Conservation (phyloP, 2,797 vertebrate genomes). For the Pangasius mekongensis region DNA sequence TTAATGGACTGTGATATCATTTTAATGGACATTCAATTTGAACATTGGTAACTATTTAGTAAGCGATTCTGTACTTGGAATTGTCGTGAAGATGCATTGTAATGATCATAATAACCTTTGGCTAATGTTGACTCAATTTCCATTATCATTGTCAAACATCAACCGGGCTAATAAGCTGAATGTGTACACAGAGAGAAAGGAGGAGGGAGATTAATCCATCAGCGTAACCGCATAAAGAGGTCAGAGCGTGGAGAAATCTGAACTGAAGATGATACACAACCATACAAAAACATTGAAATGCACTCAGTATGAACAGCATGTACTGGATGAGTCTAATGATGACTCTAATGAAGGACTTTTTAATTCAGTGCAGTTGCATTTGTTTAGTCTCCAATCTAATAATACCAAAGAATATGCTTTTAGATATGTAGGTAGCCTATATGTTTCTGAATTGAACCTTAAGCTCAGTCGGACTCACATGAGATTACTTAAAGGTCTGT, state of each 20-base stretch:
- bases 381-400: background rate
- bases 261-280: constrained; percentile 57
- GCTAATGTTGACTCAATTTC: constrained; percentile 15
- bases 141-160: constrained; percentile 3
- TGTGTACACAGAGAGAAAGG: background rate
- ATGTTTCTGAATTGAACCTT: background rate
- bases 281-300: constrained; percentile 56
- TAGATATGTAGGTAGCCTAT: background rate
- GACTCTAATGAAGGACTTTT: background rate
- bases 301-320: background rate
- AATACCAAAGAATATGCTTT: background rate
- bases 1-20: background rate
- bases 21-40: constrained; percentile 2
- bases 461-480: background rate
- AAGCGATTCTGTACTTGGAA: constrained; percentile 17
- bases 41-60: background rate
- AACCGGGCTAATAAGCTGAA: constrained; percentile 12
- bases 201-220: constrained; percentile 19
- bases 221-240: constrained; percentile 50
- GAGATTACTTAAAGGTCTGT: background rate
- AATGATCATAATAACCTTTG: constrained; percentile 8
- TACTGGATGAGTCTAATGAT: background rate
- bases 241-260: constrained; percentile 55
- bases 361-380: background rate
- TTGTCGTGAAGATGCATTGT: background rate